Evolutionary conservation across 2,888 invertebrate genomes (phyloP).

Genomic region (Oligia strigilis): DNA sequence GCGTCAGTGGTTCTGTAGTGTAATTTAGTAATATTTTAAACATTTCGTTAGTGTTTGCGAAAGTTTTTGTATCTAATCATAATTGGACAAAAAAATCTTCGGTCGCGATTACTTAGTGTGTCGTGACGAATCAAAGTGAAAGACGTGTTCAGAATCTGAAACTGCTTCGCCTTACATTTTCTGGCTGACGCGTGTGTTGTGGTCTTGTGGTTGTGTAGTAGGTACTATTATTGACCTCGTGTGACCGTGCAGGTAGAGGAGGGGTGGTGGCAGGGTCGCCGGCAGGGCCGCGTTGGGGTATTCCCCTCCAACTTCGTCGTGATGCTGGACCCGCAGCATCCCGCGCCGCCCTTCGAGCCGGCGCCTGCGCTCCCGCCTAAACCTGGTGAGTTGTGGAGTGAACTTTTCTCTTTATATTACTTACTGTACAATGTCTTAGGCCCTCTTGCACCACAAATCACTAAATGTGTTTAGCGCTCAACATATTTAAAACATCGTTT

Average conservation of each 20-base stretch:
- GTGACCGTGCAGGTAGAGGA: constrained; percentile 91
- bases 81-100: constrained; percentile 6
- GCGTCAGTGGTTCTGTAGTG: constrained; percentile 42
- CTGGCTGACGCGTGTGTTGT: not conserved
- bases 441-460: not conserved
- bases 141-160: not conserved
- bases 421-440: not conserved
- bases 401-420: not conserved
- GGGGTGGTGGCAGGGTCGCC: constrained; percentile 96
- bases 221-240: constrained; percentile 10
- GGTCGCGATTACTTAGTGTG: not conserved
- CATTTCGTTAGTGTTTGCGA: constrained; percentile 27
- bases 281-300: constrained; percentile 95
- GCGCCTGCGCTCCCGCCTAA: constrained; percentile 94
- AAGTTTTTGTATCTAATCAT: constrained; percentile 32
- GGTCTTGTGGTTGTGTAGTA: constrained; percentile 2
- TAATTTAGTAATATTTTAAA: constrained; percentile 33
- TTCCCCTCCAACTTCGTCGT: constrained; percentile 99
- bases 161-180: not conserved
- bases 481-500: not conserved
- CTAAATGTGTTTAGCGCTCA: not conserved
- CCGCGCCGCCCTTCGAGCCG: constrained; percentile 82
- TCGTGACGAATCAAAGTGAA: constrained; percentile 36
- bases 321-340: constrained; percentile 88
- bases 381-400: constrained; percentile 90